Evolutionary conservation across 1,140 invertebrate genomes (phyloP), one percentile per base, ranked within the genome.

Genomic region (Aphidius ervi): DNA sequence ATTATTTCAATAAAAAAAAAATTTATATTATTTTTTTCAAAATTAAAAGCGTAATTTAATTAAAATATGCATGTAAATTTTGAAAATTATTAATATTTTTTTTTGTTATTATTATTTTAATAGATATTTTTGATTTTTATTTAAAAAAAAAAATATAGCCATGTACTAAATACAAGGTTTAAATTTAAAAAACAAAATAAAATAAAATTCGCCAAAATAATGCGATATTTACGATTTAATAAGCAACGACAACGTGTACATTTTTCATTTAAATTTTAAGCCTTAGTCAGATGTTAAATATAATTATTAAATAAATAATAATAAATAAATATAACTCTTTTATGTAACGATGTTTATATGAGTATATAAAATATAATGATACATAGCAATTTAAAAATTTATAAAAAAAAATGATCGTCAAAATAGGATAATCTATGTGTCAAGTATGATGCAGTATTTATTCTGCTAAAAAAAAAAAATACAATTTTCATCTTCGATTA

Each of bases 71-170:
- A 41, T 54, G 52, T 9, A 41, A 54, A 40, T 41, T 41, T 41
- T 42, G 52, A 54, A 41, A 40, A 37, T 54, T 54, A 40, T 54
- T 54, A 54, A 54, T 54, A 20, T 54, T 41, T 41, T 54, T 39
- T 54, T 41, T n/a, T 54, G n/a, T 40, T 41, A 10, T 37, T 54
- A 37, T 54, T 40, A 54, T 41, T 41, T 52, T 9, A 52, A 9
- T 41, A 54, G 42, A 40, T 8, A 54, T 42, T 42, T 48, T 9
- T 6, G 1, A 54, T 42, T 41, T 7, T 54, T 41, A 54, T 41
- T 31, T 31, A 23, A 31, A 10, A 16, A 7, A 7, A n/a, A 54
- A 54, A 16, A 9, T 40, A 41, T 10, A 16, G n/a, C 52, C 52
- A 23, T 56, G 54, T 49, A 48, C 42, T 49, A 52, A 50, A 52